Base-by-base conservation (phyloP, 2,113 vertebrate species). In the Monopterus albus region DNA sequence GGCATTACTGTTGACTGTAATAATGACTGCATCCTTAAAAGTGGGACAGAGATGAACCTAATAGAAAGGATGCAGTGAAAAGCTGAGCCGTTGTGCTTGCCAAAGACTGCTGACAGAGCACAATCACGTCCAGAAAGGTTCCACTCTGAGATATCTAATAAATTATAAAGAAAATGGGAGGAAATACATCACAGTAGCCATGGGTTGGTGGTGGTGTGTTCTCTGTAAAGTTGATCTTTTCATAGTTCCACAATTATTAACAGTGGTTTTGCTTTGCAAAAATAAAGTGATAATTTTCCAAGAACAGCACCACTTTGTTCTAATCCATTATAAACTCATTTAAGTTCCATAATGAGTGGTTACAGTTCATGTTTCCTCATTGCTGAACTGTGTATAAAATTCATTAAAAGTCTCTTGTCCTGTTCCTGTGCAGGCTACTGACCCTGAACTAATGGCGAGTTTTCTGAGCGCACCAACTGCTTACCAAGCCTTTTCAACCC, bases 391-490 rank as follows among this genome's bases (percentile, higher is more conserved):
- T 64, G 35, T 38, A 5, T 52, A 15, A 26, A 67, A 39, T 62
- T 58, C 26, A 57, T 67, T 26, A 49, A 25, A 69, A 74, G 23
- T 42, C 53, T 68, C 23, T 31, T n/a, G 23, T 25, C 6, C 33
- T 25, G n/a, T 28, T 68, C n/a, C 36, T 9, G 2, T 20, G 11
- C 15, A 53, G 78, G 39, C 58, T 49, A 58, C 51, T 85, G 81
- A 83, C 78, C 77, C 81, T 31, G 39, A 82, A 77, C 72, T 84
- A 73, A 75, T 76, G 74, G 45, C 1, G 57, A 70, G 56, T 65
- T 79, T 83, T 47, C 73, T 74, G 75, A 67, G 70, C 17, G 53
- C 23, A 62, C 25, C 25, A 13, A 79, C 56, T 87, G 81, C 87
- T 85, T 80, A 84, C 68, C 49, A 21, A 61, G 83, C 69, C 14